Conservation (phyloP, 2,797 vertebrate species). For the Sebastes hubbsi region DNA sequence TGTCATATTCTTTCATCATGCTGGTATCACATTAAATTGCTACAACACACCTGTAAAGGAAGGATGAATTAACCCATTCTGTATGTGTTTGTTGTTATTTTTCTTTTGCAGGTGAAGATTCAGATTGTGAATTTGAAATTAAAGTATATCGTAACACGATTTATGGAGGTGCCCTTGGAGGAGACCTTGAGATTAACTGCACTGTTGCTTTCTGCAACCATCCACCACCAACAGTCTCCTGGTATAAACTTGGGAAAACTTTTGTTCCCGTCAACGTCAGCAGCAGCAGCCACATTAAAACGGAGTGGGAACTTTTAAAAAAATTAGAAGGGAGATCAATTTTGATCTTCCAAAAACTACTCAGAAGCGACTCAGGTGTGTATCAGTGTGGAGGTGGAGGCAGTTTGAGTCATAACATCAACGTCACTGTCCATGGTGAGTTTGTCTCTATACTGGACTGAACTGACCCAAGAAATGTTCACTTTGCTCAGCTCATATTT, state of each 20-base stretch:
- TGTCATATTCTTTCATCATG: neutral
- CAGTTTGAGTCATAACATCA: neutral
- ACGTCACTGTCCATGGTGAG: slow-evolving; percentile 40
- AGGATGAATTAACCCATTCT: neutral
- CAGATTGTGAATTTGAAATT: accelerated
- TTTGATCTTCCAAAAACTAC: slow-evolving; percentile 29
- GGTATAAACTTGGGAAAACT: neutral
- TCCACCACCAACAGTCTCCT: slow-evolving; percentile 3
- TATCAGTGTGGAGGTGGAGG: neutral
- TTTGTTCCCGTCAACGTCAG: accelerated
- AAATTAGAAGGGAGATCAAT: accelerated
- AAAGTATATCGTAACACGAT: neutral
- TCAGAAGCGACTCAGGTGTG: neutral
- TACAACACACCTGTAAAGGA: neutral
- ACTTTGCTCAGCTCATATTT: neutral
- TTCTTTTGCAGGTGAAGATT: slow-evolving; percentile 6
- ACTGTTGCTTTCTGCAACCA: neutral
- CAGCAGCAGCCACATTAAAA: neutral
- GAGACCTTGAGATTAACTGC: neutral
- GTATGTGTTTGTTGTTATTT: slow-evolving; percentile 66
- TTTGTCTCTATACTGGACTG: neutral
- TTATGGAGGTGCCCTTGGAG: accelerated
- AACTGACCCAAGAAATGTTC: neutral
- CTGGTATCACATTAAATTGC: neutral
- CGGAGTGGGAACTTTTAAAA: accelerated